A percentile compares a stretch with the other conserved stretches of the same genome.
Evolutionary conservation across 2,888 invertebrate species (phyloP).

Genomic region (Tillus elongatus): DNA sequence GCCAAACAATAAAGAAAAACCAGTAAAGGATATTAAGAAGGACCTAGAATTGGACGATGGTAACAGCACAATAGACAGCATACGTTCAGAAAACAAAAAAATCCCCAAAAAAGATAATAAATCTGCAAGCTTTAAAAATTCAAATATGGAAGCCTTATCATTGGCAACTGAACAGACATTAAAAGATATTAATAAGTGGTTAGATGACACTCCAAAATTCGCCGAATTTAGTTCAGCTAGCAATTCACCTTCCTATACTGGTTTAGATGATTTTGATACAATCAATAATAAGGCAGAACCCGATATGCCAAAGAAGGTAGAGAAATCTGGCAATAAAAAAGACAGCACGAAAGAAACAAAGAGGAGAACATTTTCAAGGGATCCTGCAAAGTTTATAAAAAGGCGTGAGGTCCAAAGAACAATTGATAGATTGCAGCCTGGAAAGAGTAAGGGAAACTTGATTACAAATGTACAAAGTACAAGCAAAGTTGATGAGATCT

Average conservation of each 20-base stretch:
- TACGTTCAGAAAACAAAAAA: conserved; percentile 27
- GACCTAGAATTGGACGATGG: conserved; percentile 31
- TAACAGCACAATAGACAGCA: conserved; percentile 31
- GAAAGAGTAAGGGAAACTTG: conserved; percentile 80
- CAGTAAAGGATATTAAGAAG: conserved; percentile 25
- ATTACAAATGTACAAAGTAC: conserved; percentile 57
- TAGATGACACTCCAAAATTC: conserved; percentile 73
- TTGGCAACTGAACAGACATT: conserved; percentile 67
- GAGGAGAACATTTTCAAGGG: conserved; percentile 42
- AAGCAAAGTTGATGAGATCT: conserved; percentile 51
- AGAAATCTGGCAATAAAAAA: conserved; percentile 38
- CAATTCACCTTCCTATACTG: conserved; percentile 56
- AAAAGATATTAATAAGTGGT: conserved; percentile 82
- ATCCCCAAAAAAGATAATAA: conserved; percentile 24
- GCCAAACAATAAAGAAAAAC: conserved; percentile 20
- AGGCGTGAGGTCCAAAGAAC: conserved; percentile 68
- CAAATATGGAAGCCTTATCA: conserved; percentile 57
- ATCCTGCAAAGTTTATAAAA: conserved; percentile 41
- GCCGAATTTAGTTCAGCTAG: conserved; percentile 68
- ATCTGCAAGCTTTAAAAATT: conserved; percentile 33
- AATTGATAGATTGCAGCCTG: conserved; percentile 75
- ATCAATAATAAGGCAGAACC: conserved; percentile 35
- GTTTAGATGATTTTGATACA: conserved; percentile 52
- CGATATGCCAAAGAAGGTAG: conserved; percentile 40
- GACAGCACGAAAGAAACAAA: conserved; percentile 41